Percentiles rank a stretch among this genome's conserved stretches.
Evolutionary conservation across 2,888 invertebrate genomes (phyloP).

Genomic region (Phyllotreta cruciferae): DNA sequence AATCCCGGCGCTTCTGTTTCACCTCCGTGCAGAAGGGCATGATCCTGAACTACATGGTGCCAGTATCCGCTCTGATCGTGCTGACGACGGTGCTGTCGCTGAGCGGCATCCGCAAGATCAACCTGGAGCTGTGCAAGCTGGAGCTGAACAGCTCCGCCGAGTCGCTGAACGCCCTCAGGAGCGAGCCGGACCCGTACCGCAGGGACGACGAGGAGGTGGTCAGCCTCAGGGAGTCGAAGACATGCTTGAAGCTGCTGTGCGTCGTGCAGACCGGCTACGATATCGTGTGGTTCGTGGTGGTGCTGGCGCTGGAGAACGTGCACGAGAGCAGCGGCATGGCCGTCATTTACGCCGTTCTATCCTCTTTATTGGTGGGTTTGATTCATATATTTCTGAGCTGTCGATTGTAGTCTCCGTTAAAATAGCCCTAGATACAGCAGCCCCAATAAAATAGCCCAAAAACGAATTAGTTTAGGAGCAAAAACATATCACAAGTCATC

Average conservation of each 20-base stretch:
- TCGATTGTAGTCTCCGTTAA: too few relatives aligned
- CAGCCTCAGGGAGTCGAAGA: constrained; percentile 67
- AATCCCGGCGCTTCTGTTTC: constrained; percentile 77
- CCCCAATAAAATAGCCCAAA: too few relatives aligned
- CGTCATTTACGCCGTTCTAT: constrained; percentile 66
- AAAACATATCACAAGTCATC: too few relatives aligned
- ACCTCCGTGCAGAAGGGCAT: constrained; percentile 79
- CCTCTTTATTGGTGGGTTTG: constrained; percentile 65
- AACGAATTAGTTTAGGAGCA: too few relatives aligned
- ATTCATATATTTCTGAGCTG: too few relatives aligned
- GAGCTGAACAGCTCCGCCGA: constrained; percentile 58
- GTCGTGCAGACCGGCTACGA: constrained; percentile 75
- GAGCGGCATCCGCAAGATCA: constrained; percentile 62
- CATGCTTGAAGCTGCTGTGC: constrained; percentile 68
- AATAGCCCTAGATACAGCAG: too few relatives aligned
- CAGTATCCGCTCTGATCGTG: constrained; percentile 72
- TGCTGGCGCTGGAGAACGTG: constrained; percentile 75
- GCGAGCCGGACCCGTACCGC: constrained; percentile 52
- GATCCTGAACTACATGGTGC: constrained; percentile 78
- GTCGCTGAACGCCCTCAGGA: constrained; percentile 54
- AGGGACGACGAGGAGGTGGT: constrained; percentile 48
- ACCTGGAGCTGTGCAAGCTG: constrained; percentile 57
- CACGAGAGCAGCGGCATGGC: constrained; percentile 67
- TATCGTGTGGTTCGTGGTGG: constrained; percentile 77
- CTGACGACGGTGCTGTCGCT: constrained; percentile 69